Percentiles rank a stretch among this genome's conserved stretches.
These are phyloP conservation scores for Idaea aversata DNA, from an alignment of 2,888 invertebrate genomes.

Conservation along the genomic window DNA sequence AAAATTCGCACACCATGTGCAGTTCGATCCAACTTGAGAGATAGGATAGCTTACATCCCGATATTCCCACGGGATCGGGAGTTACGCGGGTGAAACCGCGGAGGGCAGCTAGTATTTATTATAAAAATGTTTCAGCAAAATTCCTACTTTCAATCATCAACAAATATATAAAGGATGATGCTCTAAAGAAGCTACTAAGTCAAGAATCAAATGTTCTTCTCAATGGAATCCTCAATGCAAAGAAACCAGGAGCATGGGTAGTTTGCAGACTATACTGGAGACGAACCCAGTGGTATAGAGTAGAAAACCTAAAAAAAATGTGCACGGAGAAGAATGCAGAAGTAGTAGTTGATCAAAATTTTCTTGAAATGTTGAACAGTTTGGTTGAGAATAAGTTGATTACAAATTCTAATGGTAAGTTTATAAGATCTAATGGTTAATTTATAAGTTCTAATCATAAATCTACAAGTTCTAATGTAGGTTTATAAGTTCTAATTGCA, in stretches of 20 bases:
- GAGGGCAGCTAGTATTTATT: no score
- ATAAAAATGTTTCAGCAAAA: slow-evolving; percentile 46
- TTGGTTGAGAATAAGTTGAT: slow-evolving; percentile 48
- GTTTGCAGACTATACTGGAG: slow-evolving; percentile 67
- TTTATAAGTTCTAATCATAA: no score
- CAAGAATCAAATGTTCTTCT: slow-evolving; percentile 42
- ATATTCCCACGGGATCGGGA: no score
- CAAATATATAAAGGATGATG: slow-evolving; percentile 45
- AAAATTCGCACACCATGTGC: no score
- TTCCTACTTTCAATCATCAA: slow-evolving; percentile 54
- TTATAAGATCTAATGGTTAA: not conserved
- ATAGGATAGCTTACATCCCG: no score
- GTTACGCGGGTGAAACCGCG: no score
- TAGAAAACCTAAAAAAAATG: slow-evolving; percentile 41
- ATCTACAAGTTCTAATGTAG: no score
- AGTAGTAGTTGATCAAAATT: slow-evolving; percentile 15
- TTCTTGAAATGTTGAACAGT: slow-evolving; percentile 39
- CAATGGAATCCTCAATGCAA: slow-evolving; percentile 35
- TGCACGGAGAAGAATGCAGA: slow-evolving; percentile 25
- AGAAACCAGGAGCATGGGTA: slow-evolving; percentile 50
- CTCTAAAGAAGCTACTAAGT: slow-evolving; percentile 43
- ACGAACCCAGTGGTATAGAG: slow-evolving; percentile 55
- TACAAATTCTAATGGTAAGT: slow-evolving; percentile 29
- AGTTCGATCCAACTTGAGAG: no score
- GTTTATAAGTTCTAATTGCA: no score